Percentiles rank a stretch among this genome's conserved stretches.
These are phyloP conservation scores for Cosmia trapezina DNA, from an alignment of 2,888 invertebrate genomes.

Conservation along the genomic window DNA sequence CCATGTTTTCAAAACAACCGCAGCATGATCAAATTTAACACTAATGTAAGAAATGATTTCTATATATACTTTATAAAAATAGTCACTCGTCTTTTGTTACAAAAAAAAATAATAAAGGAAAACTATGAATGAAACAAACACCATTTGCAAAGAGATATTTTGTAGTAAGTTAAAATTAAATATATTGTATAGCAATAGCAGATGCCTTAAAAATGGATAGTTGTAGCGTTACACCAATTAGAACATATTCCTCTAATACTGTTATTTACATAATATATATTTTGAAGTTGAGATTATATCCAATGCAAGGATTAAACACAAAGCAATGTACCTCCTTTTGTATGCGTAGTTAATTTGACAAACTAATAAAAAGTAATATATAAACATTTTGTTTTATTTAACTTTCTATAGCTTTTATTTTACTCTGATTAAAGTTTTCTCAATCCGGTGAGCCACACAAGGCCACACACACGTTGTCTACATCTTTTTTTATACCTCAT, in stretches of 20 bases:
- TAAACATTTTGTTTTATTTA: conserved; percentile 61
- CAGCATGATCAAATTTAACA: conserved; percentile 23
- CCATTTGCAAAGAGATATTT: conserved; percentile 23
- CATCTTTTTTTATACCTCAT: no score
- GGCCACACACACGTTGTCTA: no score
- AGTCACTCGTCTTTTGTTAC: conserved; percentile 32
- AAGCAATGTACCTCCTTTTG: conserved; percentile 82
- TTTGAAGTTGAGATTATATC: conserved; percentile 74
- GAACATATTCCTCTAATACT: conserved; percentile 46
- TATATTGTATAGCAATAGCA: conserved; percentile 58
- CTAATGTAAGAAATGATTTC: conserved; percentile 20
- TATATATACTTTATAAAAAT: conserved; percentile 15
- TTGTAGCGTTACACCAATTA: conserved; percentile 42
- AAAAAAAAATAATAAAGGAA: conserved; percentile 32
- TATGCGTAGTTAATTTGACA: conserved; percentile 78
- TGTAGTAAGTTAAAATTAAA: conserved; percentile 34
- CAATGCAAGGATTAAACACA: conserved; percentile 78
- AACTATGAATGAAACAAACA: conserved; percentile 7
- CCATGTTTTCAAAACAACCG: background rate
- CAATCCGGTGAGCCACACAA: background rate
- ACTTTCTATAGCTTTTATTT: no score
- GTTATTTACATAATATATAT: conserved; percentile 63
- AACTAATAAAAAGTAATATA: conserved; percentile 80
- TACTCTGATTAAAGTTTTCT: background rate
- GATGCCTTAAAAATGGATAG: conserved; percentile 48